A percentile compares a stretch with the other conserved stretches of the same genome.
Evolutionary conservation across 2,113 vertebrate species (phyloP).

Genomic region (Oreochromis niloticus): DNA sequence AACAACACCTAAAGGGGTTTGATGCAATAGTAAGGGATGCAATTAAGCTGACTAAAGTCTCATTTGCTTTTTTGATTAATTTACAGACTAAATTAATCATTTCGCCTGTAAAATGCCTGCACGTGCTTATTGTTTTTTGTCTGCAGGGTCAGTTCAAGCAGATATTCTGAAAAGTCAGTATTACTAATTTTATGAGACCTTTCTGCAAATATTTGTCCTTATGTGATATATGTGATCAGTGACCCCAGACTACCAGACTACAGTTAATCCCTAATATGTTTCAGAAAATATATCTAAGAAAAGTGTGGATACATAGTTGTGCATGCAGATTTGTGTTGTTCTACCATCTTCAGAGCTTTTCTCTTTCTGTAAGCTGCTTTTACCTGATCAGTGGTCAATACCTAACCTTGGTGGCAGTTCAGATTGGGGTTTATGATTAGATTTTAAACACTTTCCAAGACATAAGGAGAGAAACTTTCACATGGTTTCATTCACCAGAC

Average conservation of each 20-base stretch:
- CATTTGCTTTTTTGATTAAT: not conserved
- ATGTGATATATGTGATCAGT: not conserved
- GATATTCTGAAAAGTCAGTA: not conserved
- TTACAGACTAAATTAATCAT: not conserved
- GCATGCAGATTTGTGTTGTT: not conserved
- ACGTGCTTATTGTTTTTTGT: not conserved
- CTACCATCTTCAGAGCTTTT: not conserved
- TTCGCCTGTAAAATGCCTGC: not conserved
- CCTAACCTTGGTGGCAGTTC: not conserved
- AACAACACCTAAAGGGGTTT: not conserved
- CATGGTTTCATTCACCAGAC: not conserved
- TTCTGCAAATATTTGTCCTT: not conserved
- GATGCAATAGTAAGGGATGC: not conserved
- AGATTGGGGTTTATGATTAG: not conserved
- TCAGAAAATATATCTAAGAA: not conserved
- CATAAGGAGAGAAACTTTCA: not conserved
- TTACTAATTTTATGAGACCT: not conserved
- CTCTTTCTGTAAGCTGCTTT: not conserved
- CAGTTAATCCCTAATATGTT: not conserved
- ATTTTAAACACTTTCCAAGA: not conserved
- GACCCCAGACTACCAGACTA: not conserved
- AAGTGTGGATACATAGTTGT: not conserved
- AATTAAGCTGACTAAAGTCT: not conserved
- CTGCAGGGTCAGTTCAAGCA: not conserved
- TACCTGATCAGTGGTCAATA: not conserved